Evolutionary conservation across 2,888 invertebrate species (phyloP), one percentile per base, ranked within the genome.

Genomic region (Mystacides longicornis): DNA sequence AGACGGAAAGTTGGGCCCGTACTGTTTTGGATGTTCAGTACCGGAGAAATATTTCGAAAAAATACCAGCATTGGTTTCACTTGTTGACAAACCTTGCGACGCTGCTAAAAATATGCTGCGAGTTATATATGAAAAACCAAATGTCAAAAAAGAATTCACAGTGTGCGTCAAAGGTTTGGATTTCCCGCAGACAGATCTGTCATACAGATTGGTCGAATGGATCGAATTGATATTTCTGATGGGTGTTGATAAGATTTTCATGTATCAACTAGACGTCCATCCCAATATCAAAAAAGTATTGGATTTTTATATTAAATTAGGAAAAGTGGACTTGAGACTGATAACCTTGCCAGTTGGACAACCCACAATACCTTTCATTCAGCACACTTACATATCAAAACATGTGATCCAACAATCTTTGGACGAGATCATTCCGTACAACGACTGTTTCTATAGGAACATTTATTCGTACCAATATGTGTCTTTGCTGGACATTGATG

Each of bases 91-190:
- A 64, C 82, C 85, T 31, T 93, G 93, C 72, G 89, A 93, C 68
- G 87, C 85, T 61, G 86, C 92, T 21, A 87, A 86, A 42, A 93
- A 90, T 67, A 90, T 90, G 69, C 71, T 94, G 57, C 77, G 87
- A 54, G 90, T 93, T 1, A 86, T 90, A 64, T 87, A 88, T 72
- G 85, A 89, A 67, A 81, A 82, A 56, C 90, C 91, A 0, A 76
- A 73, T 2, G 72, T 74, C 52, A 86, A 84, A 65, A 85, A 87
- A 64, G 86, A 87, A 22, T 93, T 94, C 68, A 93, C 93, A 1
- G 93, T 94, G 2, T 94, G 94, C 70, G 93, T 94, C 21, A 94
- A 94, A 70, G 95, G 96, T 0, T 75, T 96, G 52, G 94, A 95
- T 71, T 96, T 95, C 67, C 79, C 91, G 1, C 89, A 93, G 72